These are phyloP conservation scores for Coryphaenoides rupestris DNA, from an alignment of 2,113 vertebrate species.

Conservation along the genomic window DNA sequence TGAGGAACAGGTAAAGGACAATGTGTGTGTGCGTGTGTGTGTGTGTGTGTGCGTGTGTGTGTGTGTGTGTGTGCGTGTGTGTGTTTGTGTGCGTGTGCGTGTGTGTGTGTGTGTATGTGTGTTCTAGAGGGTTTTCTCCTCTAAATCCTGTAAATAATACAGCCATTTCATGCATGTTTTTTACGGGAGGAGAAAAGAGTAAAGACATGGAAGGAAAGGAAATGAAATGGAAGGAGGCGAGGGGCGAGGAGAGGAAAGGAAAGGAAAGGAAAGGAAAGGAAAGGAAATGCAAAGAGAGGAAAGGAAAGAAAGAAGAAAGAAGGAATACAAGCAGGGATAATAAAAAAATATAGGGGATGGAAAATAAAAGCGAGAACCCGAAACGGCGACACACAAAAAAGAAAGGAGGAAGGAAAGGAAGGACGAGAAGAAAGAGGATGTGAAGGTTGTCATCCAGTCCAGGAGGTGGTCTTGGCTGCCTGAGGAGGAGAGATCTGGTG, in stretches of 20 bases:
- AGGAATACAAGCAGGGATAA: too few species aligned
- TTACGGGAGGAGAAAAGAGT: too few species aligned
- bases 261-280: conserved; percentile 9
- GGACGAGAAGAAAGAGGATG: neutral
- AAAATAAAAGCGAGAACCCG: neutral
- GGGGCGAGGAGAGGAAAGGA: neutral
- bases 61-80: neutral
- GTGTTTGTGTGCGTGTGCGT: conserved; percentile 14
- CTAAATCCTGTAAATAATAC: too few species aligned
- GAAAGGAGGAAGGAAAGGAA: too few species aligned
- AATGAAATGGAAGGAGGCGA: too few species aligned
- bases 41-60: neutral
- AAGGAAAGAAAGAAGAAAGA: too few species aligned
- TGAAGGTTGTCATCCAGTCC: neutral
- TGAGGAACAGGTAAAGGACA: neutral
- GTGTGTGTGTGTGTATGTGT: conserved; percentile 16
- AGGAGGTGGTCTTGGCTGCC: too few species aligned
- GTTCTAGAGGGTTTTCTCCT: too few species aligned
- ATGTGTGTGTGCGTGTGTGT: conserved; percentile 2
- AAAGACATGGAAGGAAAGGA: too few species aligned
- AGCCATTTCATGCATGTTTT: too few species aligned
- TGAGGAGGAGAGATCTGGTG: too few species aligned
- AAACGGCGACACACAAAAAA: neutral
- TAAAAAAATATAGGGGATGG: too few species aligned
- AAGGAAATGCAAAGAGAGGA: neutral